Evolutionary conservation across 2,797 vertebrate species (phyloP).

Genomic region (Ceyx erithaca): DNA sequence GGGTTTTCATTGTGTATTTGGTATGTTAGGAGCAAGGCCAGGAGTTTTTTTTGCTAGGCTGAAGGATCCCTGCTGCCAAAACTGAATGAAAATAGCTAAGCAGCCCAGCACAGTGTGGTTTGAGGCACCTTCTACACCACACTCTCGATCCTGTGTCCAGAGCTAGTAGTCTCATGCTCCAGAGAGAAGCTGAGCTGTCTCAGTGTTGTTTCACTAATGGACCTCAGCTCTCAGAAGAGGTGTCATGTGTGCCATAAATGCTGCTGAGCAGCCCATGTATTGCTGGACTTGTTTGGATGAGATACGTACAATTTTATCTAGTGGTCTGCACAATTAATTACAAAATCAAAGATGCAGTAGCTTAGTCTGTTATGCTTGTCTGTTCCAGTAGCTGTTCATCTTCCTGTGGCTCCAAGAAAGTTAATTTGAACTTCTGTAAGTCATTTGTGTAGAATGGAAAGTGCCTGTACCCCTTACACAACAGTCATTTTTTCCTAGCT

Average conservation of each 20-base stretch:
- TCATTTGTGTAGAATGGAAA: neutral
- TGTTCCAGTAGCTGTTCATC: neutral
- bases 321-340: neutral
- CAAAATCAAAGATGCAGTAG: neutral
- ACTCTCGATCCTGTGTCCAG: rapidly evolving
- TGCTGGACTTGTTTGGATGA: neutral
- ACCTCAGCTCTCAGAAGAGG: neutral
- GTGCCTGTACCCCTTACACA: rapidly evolving
- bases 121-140: neutral
- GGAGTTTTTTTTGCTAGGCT: neutral
- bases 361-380: neutral
- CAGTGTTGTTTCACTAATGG: rapidly evolving
- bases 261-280: neutral
- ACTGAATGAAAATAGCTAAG: neutral
- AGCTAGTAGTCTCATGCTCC: neutral
- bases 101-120: neutral
- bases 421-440: neutral
- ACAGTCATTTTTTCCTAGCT: neutral
- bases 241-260: too few species aligned
- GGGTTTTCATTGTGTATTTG: neutral
- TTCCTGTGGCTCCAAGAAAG: neutral
- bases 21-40: neutral
- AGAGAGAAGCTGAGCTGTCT: neutral
- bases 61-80: neutral
- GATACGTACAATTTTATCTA: rapidly evolving